phyloP scores from a whole-genome alignment of 2,888 invertebrate genomes.

The Nomada flava region DNA sequence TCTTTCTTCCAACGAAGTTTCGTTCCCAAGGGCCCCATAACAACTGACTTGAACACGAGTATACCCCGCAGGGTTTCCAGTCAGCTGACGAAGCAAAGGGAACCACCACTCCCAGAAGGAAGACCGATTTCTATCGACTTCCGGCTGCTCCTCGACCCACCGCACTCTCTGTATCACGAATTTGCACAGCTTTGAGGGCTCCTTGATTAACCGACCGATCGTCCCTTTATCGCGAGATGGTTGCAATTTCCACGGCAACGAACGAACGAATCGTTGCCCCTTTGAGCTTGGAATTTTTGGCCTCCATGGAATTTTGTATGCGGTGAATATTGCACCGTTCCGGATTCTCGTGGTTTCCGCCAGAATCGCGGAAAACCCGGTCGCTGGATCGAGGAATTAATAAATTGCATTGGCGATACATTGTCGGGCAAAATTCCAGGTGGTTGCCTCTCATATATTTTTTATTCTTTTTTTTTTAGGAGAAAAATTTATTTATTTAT shows the following conservation, averaged over 20 bases:
- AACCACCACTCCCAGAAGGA: constrained; percentile 21
- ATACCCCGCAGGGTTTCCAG: background rate
- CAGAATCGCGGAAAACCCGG: background rate
- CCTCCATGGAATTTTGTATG: constrained; percentile 12
- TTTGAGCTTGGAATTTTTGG: constrained; percentile 16
- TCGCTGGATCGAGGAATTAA: constrained; percentile 5
- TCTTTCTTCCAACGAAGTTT: too few species aligned
- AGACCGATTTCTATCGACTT: constrained; percentile 43
- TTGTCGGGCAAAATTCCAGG: constrained; percentile 3
- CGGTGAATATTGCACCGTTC: constrained; percentile 8
- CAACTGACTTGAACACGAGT: background rate
- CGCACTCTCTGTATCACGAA: background rate
- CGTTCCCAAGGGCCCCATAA: too few species aligned
- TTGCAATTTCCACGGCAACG: background rate
- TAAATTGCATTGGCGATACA: constrained; percentile 20
- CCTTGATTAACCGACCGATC: background rate
- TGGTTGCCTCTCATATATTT: too few species aligned
- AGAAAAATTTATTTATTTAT: background rate
- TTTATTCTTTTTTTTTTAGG: background rate
- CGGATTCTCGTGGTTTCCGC: constrained; percentile 8
- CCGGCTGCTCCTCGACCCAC: background rate
- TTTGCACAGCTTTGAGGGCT: background rate
- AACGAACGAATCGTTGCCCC: background rate
- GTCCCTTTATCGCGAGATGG: too few species aligned
- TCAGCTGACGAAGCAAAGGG: background rate